A percentile compares a stretch with the other conserved stretches of the same genome.
Conservation (phyloP, 1,140 invertebrate species). For the Ooceraea biroi region DNA sequence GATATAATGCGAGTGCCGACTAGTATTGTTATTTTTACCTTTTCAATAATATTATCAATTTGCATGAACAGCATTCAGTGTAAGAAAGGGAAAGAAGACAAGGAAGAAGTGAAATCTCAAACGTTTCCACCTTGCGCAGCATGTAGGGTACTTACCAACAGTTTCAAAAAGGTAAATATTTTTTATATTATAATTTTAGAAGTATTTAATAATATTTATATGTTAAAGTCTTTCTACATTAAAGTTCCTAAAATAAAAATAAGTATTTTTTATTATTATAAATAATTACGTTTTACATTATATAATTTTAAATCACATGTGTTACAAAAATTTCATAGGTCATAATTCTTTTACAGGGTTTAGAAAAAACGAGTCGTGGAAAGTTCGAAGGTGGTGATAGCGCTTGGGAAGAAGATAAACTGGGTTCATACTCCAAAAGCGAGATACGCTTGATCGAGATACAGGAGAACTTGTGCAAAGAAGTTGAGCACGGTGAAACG, state of each 20-base stretch:
- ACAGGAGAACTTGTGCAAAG: conserved; percentile 93
- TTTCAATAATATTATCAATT: conserved; percentile 64
- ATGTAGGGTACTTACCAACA: conserved; percentile 92
- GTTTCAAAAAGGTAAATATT: conserved; percentile 90
- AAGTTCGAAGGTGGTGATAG: conserved; percentile 99
- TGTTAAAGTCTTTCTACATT: conserved; percentile 22
- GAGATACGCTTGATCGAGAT: conserved; percentile 97
- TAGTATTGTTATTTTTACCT: conserved; percentile 33
- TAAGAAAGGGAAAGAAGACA: conserved; percentile 68
- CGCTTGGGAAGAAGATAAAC: conserved; percentile 98
- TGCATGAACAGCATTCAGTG: conserved; percentile 51
- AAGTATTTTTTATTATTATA: too few relatives aligned
- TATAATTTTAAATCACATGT: not conserved
- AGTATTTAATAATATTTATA: conserved; percentile 44
- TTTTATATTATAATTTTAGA: not conserved
- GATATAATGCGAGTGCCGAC: conserved; percentile 67
- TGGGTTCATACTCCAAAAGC: conserved; percentile 95
- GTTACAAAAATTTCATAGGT: not conserved
- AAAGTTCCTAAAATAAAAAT: not conserved
- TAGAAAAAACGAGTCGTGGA: conserved; percentile 94
- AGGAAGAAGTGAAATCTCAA: conserved; percentile 80
- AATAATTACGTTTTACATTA: conserved; percentile 45
- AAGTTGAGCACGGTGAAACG: conserved; percentile 90
- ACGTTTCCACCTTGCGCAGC: conserved; percentile 91
- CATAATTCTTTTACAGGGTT: conserved; percentile 88